Base-by-base conservation (phyloP, 1,140 invertebrate genomes). In the Pachypsylla venusta region DNA sequence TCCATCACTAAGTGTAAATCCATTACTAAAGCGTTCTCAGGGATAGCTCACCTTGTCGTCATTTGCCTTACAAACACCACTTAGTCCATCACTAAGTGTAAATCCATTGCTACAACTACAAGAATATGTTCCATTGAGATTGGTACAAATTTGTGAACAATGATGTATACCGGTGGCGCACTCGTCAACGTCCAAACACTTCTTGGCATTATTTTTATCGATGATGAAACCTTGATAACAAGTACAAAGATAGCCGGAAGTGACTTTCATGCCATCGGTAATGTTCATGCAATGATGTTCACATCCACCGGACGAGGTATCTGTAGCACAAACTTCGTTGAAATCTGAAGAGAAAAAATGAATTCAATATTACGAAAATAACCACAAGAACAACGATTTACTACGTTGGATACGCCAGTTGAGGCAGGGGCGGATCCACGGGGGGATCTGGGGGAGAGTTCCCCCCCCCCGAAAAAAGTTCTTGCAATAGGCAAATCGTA, bases 181-280 rank as follows among this genome's bases (percentile, higher is more conserved):
- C 73, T 98, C 93, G 70, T 98, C 82, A n/a, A 95, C 76, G 71
- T 96, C 77, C 28, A 83, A 74, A 67, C 87, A 91, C 61, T 81
- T 77, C 70, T 89, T 90, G 53, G 78, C 76, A 69, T 89, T 87
- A 10, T 79, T 78, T 16, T 73, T 70, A 0, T 84, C 81, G 16
- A 89, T 87, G 59, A 87, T 85, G 70, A 85, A 96, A 27, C 93
- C 93, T 14, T 92, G 91, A 69, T 82, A 84, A 70, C 92, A 97
- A 26, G 82, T 80, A 70, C 92, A 96, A 63, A 93, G 89, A 70
- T 90, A 93, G 1, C 88, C 89, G 12, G 12, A 27, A n/a, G n/a
- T n/a, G n/a, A n/a, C n/a, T n/a, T n/a, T n/a, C n/a, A n/a, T n/a
- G 14, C 81, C 81, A 1, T 81, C 79, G 0, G 83, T 84, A 0